Conservation (phyloP, 2,113 vertebrate genomes). For the Lontra canadensis region DNA sequence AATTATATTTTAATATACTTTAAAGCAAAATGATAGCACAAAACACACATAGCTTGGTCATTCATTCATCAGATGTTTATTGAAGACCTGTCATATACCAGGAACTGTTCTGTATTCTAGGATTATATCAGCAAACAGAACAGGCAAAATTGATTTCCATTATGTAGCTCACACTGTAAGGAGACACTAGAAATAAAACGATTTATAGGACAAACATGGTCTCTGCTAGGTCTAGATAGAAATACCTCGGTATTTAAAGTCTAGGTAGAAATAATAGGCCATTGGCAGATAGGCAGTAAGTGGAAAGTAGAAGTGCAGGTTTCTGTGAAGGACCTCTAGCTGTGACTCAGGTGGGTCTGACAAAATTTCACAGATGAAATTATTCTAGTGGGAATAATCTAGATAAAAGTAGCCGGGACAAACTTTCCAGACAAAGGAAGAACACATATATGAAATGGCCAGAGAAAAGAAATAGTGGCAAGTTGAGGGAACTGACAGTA, state of each 20-base stretch:
- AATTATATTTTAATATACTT: not conserved
- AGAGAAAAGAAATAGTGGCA: not conserved
- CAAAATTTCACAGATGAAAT: not conserved
- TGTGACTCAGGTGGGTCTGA: not conserved
- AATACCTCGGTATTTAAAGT: not conserved
- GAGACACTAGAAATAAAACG: not conserved
- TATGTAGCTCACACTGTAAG: not conserved
- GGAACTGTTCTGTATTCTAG: not conserved
- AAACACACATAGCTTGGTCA: not conserved
- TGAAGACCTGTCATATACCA: not conserved
- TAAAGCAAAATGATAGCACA: not conserved
- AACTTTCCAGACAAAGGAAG: not conserved
- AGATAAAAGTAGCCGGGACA: not conserved
- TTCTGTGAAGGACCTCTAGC: not conserved
- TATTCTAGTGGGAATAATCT: not conserved
- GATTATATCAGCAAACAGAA: slow-evolving; percentile 17
- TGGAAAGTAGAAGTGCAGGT: not conserved
- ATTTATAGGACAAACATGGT: not conserved
- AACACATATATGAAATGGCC: not conserved
- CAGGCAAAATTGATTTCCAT: not conserved
- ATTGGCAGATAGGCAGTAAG: not conserved
- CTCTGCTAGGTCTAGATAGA: not conserved
- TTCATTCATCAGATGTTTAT: slow-evolving; percentile 9
- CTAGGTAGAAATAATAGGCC: not conserved
- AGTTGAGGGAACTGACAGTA: not conserved